Evolutionary conservation across 2,888 invertebrate genomes (phyloP).

Genomic region (Cheilosia grossa): DNA sequence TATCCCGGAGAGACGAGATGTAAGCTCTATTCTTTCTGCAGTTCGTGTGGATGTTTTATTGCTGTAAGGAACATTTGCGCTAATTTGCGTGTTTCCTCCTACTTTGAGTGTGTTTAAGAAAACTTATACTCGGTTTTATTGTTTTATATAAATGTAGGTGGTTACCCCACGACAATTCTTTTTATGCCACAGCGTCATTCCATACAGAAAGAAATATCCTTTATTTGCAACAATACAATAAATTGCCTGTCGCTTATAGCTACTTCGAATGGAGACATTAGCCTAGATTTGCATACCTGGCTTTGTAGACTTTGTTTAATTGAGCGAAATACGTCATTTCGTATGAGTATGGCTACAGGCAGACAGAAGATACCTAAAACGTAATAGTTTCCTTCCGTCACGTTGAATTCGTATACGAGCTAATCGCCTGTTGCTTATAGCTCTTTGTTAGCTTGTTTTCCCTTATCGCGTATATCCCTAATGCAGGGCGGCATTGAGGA

Average conservation of each 20-base stretch:
- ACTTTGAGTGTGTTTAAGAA: not conserved
- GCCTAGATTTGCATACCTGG: conserved; percentile 18
- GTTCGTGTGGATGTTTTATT: conserved; percentile 8
- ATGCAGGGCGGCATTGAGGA: conserved; percentile 22
- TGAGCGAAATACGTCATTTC: too few species aligned
- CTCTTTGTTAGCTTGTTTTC: not conserved
- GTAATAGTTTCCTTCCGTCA: not conserved
- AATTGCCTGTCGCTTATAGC: not conserved
- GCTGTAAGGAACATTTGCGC: conserved; percentile 43
- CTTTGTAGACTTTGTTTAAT: too few species aligned
- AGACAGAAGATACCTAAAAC: not conserved
- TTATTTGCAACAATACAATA: too few species aligned
- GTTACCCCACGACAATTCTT: not conserved
- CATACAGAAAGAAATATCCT: too few species aligned
- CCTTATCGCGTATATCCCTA: not conserved
- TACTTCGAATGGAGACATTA: conserved; percentile 17
- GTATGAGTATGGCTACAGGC: not conserved
- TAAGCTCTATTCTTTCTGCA: conserved; percentile 4
- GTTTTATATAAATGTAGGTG: not conserved
- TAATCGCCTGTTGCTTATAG: not conserved
- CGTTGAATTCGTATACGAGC: conserved; percentile 1
- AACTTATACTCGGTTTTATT: not conserved
- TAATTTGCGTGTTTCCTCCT: conserved; percentile 59
- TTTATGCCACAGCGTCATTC: not conserved
- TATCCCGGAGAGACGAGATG: conserved; percentile 21